phyloP scores from a whole-genome alignment of 1,140 invertebrate genomes.

The Lordiphosa collinella region DNA sequence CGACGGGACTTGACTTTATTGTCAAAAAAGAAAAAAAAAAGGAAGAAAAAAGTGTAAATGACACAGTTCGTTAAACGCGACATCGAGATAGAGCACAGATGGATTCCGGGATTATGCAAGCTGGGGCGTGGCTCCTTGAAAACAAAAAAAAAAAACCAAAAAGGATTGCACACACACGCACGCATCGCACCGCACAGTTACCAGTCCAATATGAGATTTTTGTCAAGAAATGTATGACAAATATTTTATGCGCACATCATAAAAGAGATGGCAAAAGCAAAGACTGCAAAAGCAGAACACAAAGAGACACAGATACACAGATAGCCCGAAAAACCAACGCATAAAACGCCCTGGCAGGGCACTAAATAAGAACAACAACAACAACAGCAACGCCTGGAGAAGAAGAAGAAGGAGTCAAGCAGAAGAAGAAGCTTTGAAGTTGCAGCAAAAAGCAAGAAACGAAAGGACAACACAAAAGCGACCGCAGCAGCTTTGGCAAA shows the following conservation, averaged over 20 bases:
- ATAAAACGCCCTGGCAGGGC: constrained; percentile 41
- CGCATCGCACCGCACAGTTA: constrained; percentile 6
- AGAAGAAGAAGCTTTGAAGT: constrained; percentile 51
- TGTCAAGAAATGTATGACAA: constrained; percentile 60
- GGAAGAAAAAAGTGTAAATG: constrained; percentile 65
- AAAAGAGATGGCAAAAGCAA: constrained; percentile 61
- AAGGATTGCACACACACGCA: constrained; percentile 64
- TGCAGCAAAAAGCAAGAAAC: constrained; percentile 37
- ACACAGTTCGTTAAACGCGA: constrained; percentile 78
- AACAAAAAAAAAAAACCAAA: constrained; percentile 20
- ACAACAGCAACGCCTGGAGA: constrained; percentile 4
- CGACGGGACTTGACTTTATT: constrained; percentile 50
- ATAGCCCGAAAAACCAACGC: constrained; percentile 38
- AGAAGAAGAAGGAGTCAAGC: constrained; percentile 2
- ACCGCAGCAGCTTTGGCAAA: constrained; percentile 4
- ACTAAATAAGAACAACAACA: constrained; percentile 41
- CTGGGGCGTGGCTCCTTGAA: constrained; percentile 59
- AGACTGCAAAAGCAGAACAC: not conserved
- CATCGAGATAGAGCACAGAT: constrained; percentile 32
- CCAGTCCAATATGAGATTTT: constrained; percentile 61
- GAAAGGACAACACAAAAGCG: constrained; percentile 22
- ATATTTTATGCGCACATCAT: constrained; percentile 76
- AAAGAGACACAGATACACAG: constrained; percentile 18
- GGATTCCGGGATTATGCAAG: constrained; percentile 62
- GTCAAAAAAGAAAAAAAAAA: constrained; percentile 20